Evolutionary conservation across 2,113 vertebrate species (phyloP).

Genomic region (Seriola rivoliana): DNA sequence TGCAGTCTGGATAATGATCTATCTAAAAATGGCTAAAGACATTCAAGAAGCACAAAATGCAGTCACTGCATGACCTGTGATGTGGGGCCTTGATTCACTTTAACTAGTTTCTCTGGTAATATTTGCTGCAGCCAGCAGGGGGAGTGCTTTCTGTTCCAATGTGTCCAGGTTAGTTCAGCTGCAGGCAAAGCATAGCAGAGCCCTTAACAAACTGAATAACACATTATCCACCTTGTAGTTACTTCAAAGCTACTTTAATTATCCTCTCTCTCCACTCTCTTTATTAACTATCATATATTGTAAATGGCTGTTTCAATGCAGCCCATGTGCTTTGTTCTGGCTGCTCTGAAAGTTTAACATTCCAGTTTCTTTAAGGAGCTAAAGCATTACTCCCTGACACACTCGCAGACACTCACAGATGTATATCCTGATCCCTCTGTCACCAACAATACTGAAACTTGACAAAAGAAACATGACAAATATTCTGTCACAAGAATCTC

Average conservation of each 20-base stretch:
- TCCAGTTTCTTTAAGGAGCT: slow-evolving; percentile 50
- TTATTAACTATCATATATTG: slow-evolving; percentile 46
- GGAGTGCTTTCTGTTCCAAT: slow-evolving; percentile 75
- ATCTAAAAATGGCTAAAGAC: slow-evolving; percentile 51
- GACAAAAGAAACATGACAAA: slow-evolving; percentile 74
- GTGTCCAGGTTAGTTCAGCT: slow-evolving; percentile 38
- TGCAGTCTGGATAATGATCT: slow-evolving; percentile 56
- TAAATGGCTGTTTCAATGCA: slow-evolving; percentile 44
- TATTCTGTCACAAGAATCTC: slow-evolving; percentile 73
- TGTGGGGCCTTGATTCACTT: slow-evolving; percentile 44
- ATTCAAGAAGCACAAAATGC: slow-evolving; percentile 39
- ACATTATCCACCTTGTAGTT: slow-evolving; percentile 51
- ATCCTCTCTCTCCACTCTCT: slow-evolving; percentile 8
- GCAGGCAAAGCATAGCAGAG: slow-evolving; percentile 51
- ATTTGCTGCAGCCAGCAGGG: slow-evolving; percentile 72
- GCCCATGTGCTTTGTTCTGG: slow-evolving; percentile 29
- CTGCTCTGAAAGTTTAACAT: slow-evolving; percentile 60
- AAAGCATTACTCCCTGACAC: slow-evolving; percentile 62
- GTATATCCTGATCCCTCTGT: slow-evolving; percentile 70
- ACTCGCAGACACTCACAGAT: slow-evolving; percentile 66
- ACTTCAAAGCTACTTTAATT: slow-evolving; percentile 72
- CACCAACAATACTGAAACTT: slow-evolving; percentile 67
- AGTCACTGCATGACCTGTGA: slow-evolving; percentile 32
- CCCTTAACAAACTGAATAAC: slow-evolving; percentile 49
- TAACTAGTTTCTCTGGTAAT: slow-evolving; percentile 28